These are phyloP conservation scores for Drosophila dives DNA, from an alignment of 2,888 invertebrate species.

Conservation along the genomic window DNA sequence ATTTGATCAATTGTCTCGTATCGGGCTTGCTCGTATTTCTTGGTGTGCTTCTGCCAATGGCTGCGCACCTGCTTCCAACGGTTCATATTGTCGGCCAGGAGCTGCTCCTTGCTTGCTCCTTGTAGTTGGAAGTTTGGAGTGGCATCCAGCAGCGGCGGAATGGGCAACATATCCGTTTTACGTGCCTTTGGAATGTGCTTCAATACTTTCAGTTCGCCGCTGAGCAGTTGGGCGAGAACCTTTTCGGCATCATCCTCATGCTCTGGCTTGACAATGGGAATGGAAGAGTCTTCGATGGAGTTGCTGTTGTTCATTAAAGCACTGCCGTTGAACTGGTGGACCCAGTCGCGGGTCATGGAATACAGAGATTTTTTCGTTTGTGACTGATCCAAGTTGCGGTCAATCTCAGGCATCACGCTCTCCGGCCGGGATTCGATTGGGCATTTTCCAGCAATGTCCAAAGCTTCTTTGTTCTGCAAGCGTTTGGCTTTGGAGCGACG, in stretches of 20 bases:
- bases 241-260: constrained; percentile 3
- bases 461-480: background rate
- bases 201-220: background rate
- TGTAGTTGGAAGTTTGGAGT: background rate
- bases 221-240: background rate
- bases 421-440: background rate
- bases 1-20: background rate
- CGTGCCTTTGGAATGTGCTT: constrained; percentile 1
- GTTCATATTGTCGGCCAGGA: background rate
- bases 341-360: background rate
- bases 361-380: background rate
- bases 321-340: background rate
- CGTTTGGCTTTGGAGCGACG: background rate
- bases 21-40: background rate
- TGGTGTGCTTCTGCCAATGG: background rate
- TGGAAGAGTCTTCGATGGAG: background rate
- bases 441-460: background rate
- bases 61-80: background rate
- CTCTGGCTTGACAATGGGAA: background rate
- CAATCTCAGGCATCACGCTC: background rate
- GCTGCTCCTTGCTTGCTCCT: background rate
- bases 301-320: background rate
- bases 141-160: background rate
- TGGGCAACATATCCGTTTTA: background rate
- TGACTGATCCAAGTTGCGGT: background rate